Conservation (phyloP, 1,140 invertebrate genomes). For the Nephila pilipes region DNA sequence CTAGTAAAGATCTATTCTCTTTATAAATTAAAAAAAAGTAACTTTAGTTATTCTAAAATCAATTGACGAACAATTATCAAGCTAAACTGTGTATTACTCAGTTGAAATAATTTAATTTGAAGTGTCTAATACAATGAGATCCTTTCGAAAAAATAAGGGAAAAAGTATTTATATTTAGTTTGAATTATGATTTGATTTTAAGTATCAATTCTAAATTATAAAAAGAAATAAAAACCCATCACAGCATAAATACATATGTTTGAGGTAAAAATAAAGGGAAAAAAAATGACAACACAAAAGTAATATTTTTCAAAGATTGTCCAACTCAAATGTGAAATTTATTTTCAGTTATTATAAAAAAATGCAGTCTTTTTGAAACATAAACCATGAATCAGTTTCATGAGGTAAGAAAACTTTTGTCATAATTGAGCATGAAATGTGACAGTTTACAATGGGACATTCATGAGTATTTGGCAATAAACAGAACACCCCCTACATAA, state of each 20-base stretch:
- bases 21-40: too few species aligned
- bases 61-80: too few species aligned
- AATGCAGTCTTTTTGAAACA: not conserved
- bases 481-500: conserved; percentile 35
- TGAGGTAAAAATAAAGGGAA: not conserved
- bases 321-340: conserved; percentile 20
- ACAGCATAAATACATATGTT: conserved; percentile 8
- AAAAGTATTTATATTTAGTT: too few species aligned
- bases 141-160: too few species aligned
- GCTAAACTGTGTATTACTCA: too few species aligned
- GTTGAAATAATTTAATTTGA: too few species aligned
- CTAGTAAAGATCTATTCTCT: too few species aligned
- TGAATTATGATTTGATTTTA: too few species aligned
- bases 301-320: conserved; percentile 19
- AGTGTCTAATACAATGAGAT: too few species aligned
- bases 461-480: conserved; percentile 47
- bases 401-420: not conserved
- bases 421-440: not conserved
- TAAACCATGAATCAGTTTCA: not conserved
- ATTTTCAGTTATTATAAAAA: not conserved
- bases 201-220: not conserved
- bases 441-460: not conserved
- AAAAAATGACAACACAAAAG: not conserved
- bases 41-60: too few species aligned
- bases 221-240: conserved; percentile 6